A percentile compares a stretch with the other conserved stretches of the same genome.
Conservation (phyloP, 2,888 invertebrate genomes). For the Timandra comae region DNA sequence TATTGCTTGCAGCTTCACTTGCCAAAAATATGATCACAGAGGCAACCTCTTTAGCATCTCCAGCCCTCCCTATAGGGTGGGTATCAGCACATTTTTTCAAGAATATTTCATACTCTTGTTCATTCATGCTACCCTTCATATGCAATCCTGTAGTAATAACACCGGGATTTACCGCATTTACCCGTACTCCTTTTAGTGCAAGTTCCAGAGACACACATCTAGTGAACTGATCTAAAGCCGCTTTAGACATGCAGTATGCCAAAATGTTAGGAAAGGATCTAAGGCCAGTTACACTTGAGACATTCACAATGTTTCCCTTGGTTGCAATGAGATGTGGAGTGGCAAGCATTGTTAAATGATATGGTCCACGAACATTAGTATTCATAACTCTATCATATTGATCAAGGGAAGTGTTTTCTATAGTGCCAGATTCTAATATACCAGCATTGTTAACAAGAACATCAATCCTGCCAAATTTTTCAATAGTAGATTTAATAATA, state of each 20-base stretch:
- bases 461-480: slow-evolving; percentile 82
- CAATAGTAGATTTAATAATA: slow-evolving; percentile 81
- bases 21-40: slow-evolving; percentile 92
- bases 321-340: slow-evolving; percentile 87
- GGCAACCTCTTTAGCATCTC: slow-evolving; percentile 89
- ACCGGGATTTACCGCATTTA: slow-evolving; percentile 95
- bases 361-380: slow-evolving; percentile 87
- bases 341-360: slow-evolving; percentile 87
- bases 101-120: slow-evolving; percentile 86
- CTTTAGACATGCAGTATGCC: slow-evolving; percentile 94
- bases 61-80: slow-evolving; percentile 93
- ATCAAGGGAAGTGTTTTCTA: slow-evolving; percentile 87
- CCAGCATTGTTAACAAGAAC: slow-evolving; percentile 93
- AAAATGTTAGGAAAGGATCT: slow-evolving; percentile 92
- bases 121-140: slow-evolving; percentile 86
- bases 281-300: slow-evolving; percentile 93
- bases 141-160: slow-evolving; percentile 93
- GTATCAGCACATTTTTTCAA: slow-evolving; percentile 88
- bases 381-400: slow-evolving; percentile 93
- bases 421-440: slow-evolving; percentile 84
- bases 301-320: slow-evolving; percentile 93
- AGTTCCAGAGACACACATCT: slow-evolving; percentile 91
- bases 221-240: slow-evolving; percentile 96
- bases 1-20: slow-evolving; percentile 87
- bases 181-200: slow-evolving; percentile 86